A percentile compares a stretch with the other conserved stretches of the same genome.
These are phyloP conservation scores for Triops cancriformis DNA, from an alignment of 1,140 invertebrate species.

Conservation along the genomic window DNA sequence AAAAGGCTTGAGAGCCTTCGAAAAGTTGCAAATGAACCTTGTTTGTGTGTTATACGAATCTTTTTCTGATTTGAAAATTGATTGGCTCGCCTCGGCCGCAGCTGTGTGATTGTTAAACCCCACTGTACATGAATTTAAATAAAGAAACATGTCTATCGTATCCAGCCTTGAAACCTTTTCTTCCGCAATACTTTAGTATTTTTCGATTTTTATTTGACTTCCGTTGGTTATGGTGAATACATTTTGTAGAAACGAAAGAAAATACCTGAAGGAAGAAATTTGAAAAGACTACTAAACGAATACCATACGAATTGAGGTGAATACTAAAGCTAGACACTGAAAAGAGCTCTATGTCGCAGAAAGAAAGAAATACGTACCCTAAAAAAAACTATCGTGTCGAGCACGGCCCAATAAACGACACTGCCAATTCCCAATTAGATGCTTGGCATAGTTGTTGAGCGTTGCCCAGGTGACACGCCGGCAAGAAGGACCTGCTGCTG, in stretches of 20 bases:
- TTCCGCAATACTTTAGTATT: neutral
- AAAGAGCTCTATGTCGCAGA: neutral
- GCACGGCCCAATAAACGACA: neutral
- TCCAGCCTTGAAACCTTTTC: neutral
- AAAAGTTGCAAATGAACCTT: neutral
- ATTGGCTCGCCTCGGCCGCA: neutral
- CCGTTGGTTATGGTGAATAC: too few relatives aligned
- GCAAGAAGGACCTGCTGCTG: neutral
- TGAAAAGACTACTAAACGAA: too few relatives aligned
- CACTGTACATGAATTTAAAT: constrained; percentile 3
- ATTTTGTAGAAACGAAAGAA: too few relatives aligned
- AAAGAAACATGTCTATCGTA: neutral
- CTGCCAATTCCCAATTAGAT: neutral
- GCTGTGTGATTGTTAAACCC: constrained; percentile 8
- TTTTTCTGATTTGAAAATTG: neutral
- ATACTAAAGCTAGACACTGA: too few relatives aligned
- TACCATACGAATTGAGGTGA: too few relatives aligned
- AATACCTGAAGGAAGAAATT: too few relatives aligned
- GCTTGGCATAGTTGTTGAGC: neutral
- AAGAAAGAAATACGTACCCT: neutral
- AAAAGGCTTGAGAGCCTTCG: neutral
- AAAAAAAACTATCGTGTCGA: neutral
- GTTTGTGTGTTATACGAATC: neutral
- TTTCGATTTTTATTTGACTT: too few relatives aligned
- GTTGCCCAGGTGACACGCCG: neutral